phyloP scores from a whole-genome alignment of 35 echinoderm and acorn worm species.

The Apostichopus japonicus region DNA sequence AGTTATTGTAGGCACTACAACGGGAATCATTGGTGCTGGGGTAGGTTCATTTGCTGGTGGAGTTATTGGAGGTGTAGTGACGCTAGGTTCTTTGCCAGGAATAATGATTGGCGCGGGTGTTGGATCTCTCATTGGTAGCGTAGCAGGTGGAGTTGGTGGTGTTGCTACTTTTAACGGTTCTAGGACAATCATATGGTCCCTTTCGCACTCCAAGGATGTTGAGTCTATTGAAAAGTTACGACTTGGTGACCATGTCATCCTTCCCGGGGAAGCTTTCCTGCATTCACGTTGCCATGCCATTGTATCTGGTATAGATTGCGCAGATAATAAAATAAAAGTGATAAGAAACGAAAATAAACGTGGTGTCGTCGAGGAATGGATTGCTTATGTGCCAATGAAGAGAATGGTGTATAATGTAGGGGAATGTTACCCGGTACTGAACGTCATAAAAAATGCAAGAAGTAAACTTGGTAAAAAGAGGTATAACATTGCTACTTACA shows the following conservation, averaged over 20 bases:
- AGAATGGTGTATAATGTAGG: neutral
- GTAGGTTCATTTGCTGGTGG: neutral
- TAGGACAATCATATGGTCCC: constrained; percentile 7
- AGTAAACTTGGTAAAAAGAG: neutral
- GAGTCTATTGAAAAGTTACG: neutral
- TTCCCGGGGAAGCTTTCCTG: neutral
- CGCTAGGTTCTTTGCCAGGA: no score
- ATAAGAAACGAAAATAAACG: neutral
- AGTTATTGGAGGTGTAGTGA: neutral
- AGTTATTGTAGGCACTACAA: neutral
- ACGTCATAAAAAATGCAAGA: neutral
- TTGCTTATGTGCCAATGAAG: neutral
- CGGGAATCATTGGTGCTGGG: neutral
- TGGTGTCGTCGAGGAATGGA: neutral
- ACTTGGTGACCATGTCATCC: constrained; percentile 5
- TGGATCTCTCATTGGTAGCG: neutral
- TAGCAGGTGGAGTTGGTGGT: neutral
- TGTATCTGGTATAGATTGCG: neutral
- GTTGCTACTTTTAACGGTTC: constrained; percentile 2
- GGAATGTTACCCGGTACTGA: neutral
- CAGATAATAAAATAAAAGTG: no score
- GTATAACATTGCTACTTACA: constrained; percentile 16
- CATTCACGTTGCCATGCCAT: constrained; percentile 44
- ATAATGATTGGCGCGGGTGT: neutral
- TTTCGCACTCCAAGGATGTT: neutral